These are phyloP conservation scores for Oxycera nigricornis DNA, from an alignment of 2,888 invertebrate species.

Conservation along the genomic window DNA sequence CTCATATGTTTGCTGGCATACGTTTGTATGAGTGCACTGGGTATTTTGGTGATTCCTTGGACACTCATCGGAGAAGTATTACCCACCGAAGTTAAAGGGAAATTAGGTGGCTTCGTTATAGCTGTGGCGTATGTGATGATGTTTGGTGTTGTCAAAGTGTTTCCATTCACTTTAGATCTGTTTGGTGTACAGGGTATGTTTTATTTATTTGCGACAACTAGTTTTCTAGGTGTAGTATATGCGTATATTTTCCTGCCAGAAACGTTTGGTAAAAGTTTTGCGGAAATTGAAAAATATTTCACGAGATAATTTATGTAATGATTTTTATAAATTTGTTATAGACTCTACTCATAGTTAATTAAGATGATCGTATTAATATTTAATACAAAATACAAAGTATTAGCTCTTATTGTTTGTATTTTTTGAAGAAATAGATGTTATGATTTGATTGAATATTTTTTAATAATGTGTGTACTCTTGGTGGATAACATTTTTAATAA, in stretches of 20 bases:
- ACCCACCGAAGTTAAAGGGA: slow-evolving; percentile 60
- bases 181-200: slow-evolving; percentile 63
- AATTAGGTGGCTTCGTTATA: slow-evolving; percentile 64
- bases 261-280: slow-evolving; percentile 66
- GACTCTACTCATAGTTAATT: background rate
- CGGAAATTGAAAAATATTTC: slow-evolving; percentile 65
- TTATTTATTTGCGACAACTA: slow-evolving; percentile 62
- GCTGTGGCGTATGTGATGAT: slow-evolving; percentile 65
- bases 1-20: slow-evolving; percentile 64
- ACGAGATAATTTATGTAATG: slow-evolving; percentile 38
- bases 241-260: slow-evolving; percentile 66
- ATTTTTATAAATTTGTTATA: background rate
- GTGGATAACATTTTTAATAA: too few species aligned
- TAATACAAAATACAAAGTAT: slow-evolving; percentile 29
- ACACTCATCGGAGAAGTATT: slow-evolving; percentile 62
- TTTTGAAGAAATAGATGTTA: too few species aligned
- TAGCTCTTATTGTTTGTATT: background rate
- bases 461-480: too few species aligned
- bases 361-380: slow-evolving; percentile 32
- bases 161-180: slow-evolving; percentile 62
- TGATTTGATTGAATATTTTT: too few species aligned
- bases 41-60: slow-evolving; percentile 68
- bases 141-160: slow-evolving; percentile 65
- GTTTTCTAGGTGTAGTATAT: slow-evolving; percentile 61
- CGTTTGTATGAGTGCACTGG: slow-evolving; percentile 65